A percentile compares a stretch with the other conserved stretches of the same genome.
These are phyloP conservation scores for Campoplex nolae DNA, from an alignment of 2,888 invertebrate genomes.

Conservation along the genomic window DNA sequence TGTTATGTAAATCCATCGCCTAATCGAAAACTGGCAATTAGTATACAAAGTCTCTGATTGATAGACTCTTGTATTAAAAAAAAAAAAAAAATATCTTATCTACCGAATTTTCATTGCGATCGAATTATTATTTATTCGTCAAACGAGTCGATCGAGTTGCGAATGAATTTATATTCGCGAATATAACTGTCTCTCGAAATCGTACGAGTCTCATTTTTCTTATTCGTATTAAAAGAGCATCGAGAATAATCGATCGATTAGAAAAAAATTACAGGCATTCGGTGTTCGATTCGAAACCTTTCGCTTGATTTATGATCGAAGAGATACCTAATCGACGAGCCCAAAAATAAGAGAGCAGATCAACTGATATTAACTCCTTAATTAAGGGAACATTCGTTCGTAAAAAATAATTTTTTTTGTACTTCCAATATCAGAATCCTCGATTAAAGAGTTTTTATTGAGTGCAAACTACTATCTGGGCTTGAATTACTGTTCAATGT, in stretches of 20 bases:
- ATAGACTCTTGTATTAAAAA: slow-evolving; percentile 27
- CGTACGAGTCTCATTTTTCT: not conserved
- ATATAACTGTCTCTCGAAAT: slow-evolving; percentile 15
- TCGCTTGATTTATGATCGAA: slow-evolving; percentile 55
- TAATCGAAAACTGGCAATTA: slow-evolving; percentile 63
- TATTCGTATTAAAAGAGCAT: slow-evolving; percentile 29
- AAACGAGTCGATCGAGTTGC: not conserved
- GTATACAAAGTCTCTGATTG: slow-evolving; percentile 52
- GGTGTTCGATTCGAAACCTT: slow-evolving; percentile 26
- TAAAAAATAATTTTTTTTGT: not conserved
- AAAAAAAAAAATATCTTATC: not conserved
- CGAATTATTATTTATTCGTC: not conserved
- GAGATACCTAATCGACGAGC: not conserved
- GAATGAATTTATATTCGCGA: slow-evolving; percentile 25
- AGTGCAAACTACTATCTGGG: not conserved
- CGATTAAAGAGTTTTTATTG: not conserved
- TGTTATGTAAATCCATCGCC: slow-evolving; percentile 61
- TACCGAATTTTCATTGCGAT: not conserved
- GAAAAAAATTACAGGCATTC: slow-evolving; percentile 60
- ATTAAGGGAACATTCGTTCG: not conserved
- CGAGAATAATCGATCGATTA: slow-evolving; percentile 44
- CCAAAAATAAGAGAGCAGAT: not conserved
- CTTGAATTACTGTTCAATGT: not conserved
- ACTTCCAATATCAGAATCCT: not conserved
- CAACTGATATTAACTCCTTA: not conserved